Percentiles rank a stretch among this genome's conserved stretches.
These are phyloP conservation scores for Alauda arvensis DNA, from an alignment of 2,797 vertebrate genomes.

Conservation along the genomic window DNA sequence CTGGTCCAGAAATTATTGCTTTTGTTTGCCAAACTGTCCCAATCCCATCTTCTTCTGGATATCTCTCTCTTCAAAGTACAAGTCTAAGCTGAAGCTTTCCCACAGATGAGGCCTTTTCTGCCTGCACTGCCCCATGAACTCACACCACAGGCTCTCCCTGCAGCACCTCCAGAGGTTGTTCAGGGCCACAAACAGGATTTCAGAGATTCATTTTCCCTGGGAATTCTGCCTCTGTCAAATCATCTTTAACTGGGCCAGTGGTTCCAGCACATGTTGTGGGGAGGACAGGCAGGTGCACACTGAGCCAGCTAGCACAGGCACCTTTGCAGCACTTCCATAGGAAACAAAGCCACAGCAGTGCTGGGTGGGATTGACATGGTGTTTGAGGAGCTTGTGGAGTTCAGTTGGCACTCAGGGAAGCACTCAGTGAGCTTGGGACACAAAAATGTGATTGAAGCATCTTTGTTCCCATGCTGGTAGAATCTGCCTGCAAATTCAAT, in stretches of 20 bases:
- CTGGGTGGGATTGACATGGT: neutral
- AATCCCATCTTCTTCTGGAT: neutral
- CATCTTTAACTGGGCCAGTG: neutral
- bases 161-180: neutral
- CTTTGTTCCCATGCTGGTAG: neutral
- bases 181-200: neutral
- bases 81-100: neutral
- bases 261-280: neutral
- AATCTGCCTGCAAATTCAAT: conserved; percentile 9
- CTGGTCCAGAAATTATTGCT: neutral
- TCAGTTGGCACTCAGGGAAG: conserved; percentile 15
- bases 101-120: neutral
- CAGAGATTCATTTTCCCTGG: neutral
- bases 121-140: fast-evolving
- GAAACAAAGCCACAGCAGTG: neutral
- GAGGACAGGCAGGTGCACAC: neutral
- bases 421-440: neutral
- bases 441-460: neutral
- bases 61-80: neutral
- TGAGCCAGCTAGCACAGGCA: neutral
- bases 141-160: neutral
- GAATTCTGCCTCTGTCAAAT: neutral
- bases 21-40: neutral
- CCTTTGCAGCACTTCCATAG: neutral
- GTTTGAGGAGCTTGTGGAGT: neutral